Evolutionary conservation across 2,888 invertebrate genomes (phyloP).

Genomic region (Osmoderma eremita): DNA sequence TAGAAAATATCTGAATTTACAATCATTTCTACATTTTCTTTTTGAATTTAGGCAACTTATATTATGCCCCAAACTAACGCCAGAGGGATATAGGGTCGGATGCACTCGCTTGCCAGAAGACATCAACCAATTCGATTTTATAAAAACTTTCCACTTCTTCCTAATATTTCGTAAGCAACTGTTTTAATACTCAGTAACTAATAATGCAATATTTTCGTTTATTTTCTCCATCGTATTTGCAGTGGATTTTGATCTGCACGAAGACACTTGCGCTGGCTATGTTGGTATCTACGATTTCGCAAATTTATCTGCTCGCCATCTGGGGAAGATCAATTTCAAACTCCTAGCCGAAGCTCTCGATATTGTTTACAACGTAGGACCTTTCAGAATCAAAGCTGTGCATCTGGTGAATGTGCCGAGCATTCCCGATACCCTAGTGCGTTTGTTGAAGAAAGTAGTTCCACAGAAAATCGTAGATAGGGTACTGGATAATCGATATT

Average conservation of each 20-base stretch:
- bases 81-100: conserved; percentile 14
- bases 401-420: conserved; percentile 8
- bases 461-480: too few species aligned
- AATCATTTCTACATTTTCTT: too few species aligned
- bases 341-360: neutral
- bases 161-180: neutral
- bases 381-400: neutral
- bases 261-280: neutral
- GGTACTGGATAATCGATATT: too few species aligned
- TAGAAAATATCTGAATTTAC: too few species aligned
- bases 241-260: conserved; percentile 1
- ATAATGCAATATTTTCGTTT: neutral
- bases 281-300: conserved; percentile 5
- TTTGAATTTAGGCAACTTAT: neutral
- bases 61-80: conserved; percentile 19
- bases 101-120: neutral
- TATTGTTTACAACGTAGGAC: conserved; percentile 10
- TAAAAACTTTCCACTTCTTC: neutral
- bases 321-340: conserved; percentile 7
- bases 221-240: neutral
- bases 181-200: too few species aligned
- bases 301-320: neutral
- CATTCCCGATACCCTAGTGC: neutral
- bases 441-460: too few species aligned
- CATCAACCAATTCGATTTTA: conserved; percentile 4